Evolutionary conservation across 2,113 vertebrate genomes (phyloP), one percentile per base, ranked within the genome.

Genomic region (Hemiprocne comata): DNA sequence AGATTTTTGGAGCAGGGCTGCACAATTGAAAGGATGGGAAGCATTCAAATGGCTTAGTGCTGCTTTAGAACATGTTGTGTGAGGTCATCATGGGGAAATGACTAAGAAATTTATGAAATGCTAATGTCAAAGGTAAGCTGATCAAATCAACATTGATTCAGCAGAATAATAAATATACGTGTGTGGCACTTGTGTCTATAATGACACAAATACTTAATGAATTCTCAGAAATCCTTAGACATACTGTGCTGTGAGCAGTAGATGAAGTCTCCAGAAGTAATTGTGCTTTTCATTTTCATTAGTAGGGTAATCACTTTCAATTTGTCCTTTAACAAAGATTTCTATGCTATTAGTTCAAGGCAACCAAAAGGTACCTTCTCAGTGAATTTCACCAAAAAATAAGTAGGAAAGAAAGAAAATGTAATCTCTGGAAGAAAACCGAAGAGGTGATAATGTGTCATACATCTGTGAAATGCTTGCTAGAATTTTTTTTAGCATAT

Each of bases 221-320:
- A 75, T 93, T 95, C 84, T 77, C 88, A 83, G 90, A 95, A 97
- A 96, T 87, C 64, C 65, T 88, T 89, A 67, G 71, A 61, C 54
- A 21, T 58, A 19, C 70, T 48, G 88, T 88, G 91, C 55, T 78
- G 74, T 80, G 71, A 85, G 78, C 53, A 88, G 90, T 53, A 93
- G 96, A 83, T 88, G 66, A 87, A 84, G 48, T 80, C 92, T 97
- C 74, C 95, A 90, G 42, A 91, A 95, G 70, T 74, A 92, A 92
- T 91, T 91, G 65, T 1, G 9, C 74, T 85, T 82, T 80, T 85
- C 83, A 36, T 89, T 95, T 95, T 93, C 2, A 1, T 93, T 95
- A 93, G 44, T 64, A 83, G 38, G 78, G 42, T 62, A 88, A 67
- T 91, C 7, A 9, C 17, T 38, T 88, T 84, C 73, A 78, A 70